Evolutionary conservation across 2,113 vertebrate species (phyloP).

Genomic region (Indicator maculatus): DNA sequence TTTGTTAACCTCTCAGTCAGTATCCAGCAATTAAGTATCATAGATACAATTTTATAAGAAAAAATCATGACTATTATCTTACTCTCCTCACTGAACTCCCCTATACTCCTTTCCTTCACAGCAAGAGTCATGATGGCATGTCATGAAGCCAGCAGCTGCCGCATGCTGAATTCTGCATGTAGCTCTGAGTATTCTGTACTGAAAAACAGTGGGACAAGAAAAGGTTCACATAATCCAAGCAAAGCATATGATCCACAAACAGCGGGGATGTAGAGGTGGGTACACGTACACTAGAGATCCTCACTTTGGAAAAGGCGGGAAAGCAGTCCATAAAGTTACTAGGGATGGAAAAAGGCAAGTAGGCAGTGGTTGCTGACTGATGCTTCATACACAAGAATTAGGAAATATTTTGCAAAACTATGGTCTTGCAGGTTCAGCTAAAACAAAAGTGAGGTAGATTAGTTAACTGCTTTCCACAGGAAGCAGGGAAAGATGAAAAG

Average conservation of each 20-base stretch:
- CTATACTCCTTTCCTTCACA: fast-evolving
- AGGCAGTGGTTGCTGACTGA: neutral
- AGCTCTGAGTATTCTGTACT: fast-evolving
- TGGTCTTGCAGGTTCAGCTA: neutral
- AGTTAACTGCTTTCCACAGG: neutral
- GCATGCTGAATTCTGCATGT: neutral
- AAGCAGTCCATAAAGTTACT: neutral
- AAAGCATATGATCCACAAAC: neutral
- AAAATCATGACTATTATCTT: neutral
- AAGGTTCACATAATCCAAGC: neutral
- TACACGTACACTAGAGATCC: fast-evolving
- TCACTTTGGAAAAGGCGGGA: neutral
- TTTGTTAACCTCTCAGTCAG: neutral
- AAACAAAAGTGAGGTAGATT: neutral
- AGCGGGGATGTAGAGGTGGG: neutral
- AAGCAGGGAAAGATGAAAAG: neutral
- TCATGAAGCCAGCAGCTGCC: neutral
- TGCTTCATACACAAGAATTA: neutral
- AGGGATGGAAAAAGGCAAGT: neutral
- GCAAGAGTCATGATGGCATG: fast-evolving
- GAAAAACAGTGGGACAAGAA: neutral
- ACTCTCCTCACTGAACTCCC: fast-evolving
- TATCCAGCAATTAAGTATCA: neutral
- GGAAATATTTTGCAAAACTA: neutral
- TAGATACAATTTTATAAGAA: neutral